Conservation (phyloP, 2,797 vertebrate species). For the Chloroceryle inda region DNA sequence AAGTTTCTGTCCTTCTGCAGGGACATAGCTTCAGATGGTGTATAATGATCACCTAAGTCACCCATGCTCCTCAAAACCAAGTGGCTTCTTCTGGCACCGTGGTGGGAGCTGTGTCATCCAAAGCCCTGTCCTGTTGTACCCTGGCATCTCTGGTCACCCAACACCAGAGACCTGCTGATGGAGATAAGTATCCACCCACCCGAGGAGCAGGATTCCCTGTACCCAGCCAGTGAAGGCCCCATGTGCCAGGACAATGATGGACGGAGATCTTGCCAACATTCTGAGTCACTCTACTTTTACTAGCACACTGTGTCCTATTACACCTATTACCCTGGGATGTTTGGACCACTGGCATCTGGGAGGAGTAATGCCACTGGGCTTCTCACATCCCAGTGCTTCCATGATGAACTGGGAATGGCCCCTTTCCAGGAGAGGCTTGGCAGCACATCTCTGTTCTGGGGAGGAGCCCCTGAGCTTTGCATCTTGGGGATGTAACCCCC, state of each 20-base stretch:
- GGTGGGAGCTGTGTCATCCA: neutral
- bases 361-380: neutral
- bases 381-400: fast-evolving
- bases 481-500: neutral
- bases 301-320: fast-evolving
- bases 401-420: fast-evolving
- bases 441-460: fast-evolving
- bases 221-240: fast-evolving
- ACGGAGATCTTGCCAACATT: neutral
- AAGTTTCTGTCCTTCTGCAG: neutral
- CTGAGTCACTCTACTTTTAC: fast-evolving
- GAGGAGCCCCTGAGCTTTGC: fast-evolving
- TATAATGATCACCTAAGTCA: fast-evolving
- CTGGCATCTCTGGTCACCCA: fast-evolving
- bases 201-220: neutral
- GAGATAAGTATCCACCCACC: fast-evolving
- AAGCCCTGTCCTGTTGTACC: fast-evolving
- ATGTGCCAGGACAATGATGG: neutral
- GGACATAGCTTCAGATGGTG: neutral
- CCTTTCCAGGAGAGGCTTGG: neutral
- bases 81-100: too few species aligned
- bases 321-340: neutral
- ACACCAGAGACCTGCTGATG: fast-evolving
- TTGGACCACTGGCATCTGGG: fast-evolving
- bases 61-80: neutral